Conservation (phyloP, 2,797 vertebrate genomes). For the Neoniphon sammara region DNA sequence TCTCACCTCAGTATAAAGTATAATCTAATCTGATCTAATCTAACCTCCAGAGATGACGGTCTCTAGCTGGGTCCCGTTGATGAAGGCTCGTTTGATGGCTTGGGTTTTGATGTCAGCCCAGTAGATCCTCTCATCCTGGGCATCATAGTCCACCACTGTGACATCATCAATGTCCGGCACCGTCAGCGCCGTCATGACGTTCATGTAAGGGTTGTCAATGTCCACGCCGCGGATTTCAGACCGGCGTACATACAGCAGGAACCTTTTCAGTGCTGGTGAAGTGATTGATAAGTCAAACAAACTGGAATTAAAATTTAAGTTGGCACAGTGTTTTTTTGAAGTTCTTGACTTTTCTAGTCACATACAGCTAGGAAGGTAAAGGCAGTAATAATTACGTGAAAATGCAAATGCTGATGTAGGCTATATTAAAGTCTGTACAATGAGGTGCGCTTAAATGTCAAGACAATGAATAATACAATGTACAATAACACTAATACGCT, state of each 20-base stretch:
- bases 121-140: constrained; percentile 93
- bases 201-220: constrained; percentile 97
- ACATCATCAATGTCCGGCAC: constrained; percentile 98
- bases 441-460: constrained; percentile 29
- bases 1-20: too few species aligned
- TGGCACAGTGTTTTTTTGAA: background rate
- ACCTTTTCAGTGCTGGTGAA: constrained; percentile 90
- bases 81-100: constrained; percentile 95
- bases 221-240: constrained; percentile 98
- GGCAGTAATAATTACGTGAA: constrained; percentile 16
- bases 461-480: constrained; percentile 5
- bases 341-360: constrained; percentile 16
- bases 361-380: constrained; percentile 9
- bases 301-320: background rate
- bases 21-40: too few species aligned
- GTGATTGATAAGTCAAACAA: constrained; percentile 25
- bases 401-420: constrained; percentile 18
- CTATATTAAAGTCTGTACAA: constrained; percentile 1
- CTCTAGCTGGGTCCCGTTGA: constrained; percentile 96
- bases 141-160: constrained; percentile 95
- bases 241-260: constrained; percentile 92
- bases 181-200: constrained; percentile 97
- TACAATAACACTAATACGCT: constrained; percentile 6
- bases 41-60: constrained; percentile 96
- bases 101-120: constrained; percentile 99